Conservation (phyloP, 2,888 invertebrate genomes). For the Epinotia demarniana region DNA sequence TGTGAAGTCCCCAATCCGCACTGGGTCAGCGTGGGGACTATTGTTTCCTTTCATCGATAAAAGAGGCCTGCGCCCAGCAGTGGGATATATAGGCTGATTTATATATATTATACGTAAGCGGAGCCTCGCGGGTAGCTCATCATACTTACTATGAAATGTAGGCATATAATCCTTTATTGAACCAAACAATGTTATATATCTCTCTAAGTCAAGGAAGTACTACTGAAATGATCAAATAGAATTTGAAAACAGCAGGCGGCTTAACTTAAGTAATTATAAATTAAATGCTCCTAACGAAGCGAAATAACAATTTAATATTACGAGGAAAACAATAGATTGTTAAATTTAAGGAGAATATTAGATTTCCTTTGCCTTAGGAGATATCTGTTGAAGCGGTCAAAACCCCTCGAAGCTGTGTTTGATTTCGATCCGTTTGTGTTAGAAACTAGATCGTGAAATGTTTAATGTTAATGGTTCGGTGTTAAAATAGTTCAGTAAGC, state of each 20-base stretch:
- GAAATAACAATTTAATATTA: slow-evolving; percentile 2
- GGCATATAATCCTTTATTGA: not conserved
- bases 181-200: not conserved
- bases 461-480: slow-evolving; percentile 3
- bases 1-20: too few species aligned
- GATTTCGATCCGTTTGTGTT: slow-evolving; percentile 15
- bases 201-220: too few species aligned
- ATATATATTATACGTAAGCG: too few species aligned
- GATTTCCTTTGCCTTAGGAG: not conserved
- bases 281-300: slow-evolving; percentile 9
- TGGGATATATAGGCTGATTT: too few species aligned
- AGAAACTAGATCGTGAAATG: not conserved
- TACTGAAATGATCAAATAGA: slow-evolving; percentile 3
- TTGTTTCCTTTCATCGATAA: too few species aligned
- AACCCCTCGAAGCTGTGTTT: not conserved
- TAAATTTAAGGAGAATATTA: slow-evolving; percentile 8
- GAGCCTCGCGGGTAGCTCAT: too few species aligned
- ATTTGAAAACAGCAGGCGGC: not conserved
- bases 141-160: too few species aligned
- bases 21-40: too few species aligned
- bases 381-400: not conserved
- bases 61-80: too few species aligned
- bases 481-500: too few species aligned
- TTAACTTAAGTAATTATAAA: slow-evolving; percentile 19
- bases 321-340: slow-evolving; percentile 10